Base-by-base conservation (phyloP, 2,797 vertebrate species). In the Centropyge bicolor region DNA sequence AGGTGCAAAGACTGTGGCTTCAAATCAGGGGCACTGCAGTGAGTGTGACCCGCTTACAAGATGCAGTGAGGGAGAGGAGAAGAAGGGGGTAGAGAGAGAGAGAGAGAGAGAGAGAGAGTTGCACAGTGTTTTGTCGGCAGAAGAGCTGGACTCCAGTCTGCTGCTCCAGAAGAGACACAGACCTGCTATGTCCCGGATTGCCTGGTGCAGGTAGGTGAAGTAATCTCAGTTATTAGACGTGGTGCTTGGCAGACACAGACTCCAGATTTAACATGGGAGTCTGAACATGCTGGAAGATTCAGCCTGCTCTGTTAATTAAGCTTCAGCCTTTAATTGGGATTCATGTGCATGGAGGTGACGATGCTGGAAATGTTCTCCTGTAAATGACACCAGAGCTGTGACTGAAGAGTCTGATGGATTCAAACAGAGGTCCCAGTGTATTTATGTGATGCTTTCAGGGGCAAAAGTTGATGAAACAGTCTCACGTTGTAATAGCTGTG, bases 41-140 rank as follows among this genome's bases (percentile, higher is more conserved):
- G 93, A 91, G 87, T 90, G 91, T 97, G 96, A 97, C 97, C 97
- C 96, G 96, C 86, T 97, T 97, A 96, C 70, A 90, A 92, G 92
- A 94, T 97, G 97, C 95, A 95, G 91, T 95, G 95, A 95, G 95
- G 93, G 92, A 90, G 89, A 93, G 90, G 92, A 92, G 94, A 95
- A 97, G 96, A 96, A 95, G 96, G 96, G 96, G 97, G 96, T 95
- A 96, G 51, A 64, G 73, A 49, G 66, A 31, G 40, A 24, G 68
- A 49, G 43, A 52, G 38, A 46, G 51, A 63, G 63, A 52, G 70
- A 52, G 69, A 41, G 75, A 43, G 74, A 72, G 76, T 73, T 83
- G 70, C 85, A 57, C 75, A 27, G 86, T 87, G 86, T 80, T 88
- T 85, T 92, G 78, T 90, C 93, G 88, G 91, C 92, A 88, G 93